Percentiles rank a stretch among this genome's conserved stretches.
These are phyloP conservation scores for Eulacestoma nigropectus DNA, from an alignment of 2,113 vertebrate genomes.

Conservation along the genomic window DNA sequence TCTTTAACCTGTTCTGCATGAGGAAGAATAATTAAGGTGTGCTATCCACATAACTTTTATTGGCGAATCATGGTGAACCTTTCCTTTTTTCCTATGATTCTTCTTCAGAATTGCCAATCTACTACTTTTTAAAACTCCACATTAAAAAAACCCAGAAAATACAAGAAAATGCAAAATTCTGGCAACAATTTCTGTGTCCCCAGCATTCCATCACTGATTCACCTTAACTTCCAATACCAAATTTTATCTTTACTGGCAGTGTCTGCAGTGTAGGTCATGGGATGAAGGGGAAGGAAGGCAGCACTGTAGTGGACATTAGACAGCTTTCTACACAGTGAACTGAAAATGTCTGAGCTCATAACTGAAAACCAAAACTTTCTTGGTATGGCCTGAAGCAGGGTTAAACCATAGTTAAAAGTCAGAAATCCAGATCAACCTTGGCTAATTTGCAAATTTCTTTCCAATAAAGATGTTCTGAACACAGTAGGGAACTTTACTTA, in stretches of 20 bases:
- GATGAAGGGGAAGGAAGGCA: background rate
- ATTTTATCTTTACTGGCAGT: rapidly evolving
- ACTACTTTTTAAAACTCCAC: background rate
- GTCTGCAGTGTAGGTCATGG: rapidly evolving
- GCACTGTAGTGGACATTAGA: background rate
- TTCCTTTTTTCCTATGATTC: background rate
- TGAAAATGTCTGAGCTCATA: background rate
- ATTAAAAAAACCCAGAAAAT: background rate
- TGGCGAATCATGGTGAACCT: background rate
- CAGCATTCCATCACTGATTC: background rate
- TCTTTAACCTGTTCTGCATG: background rate
- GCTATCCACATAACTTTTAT: background rate
- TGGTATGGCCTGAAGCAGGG: background rate
- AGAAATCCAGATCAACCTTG: background rate
- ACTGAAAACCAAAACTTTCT: background rate
- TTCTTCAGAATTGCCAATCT: background rate
- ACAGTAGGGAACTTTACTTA: background rate
- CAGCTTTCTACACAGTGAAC: background rate
- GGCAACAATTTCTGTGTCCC: rapidly evolving
- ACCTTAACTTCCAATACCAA: background rate
- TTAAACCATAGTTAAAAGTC: background rate
- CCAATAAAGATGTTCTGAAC: background rate
- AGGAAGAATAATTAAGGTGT: background rate
- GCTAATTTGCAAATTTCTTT: background rate
- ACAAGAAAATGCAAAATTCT: background rate